A percentile compares a stretch with the other conserved stretches of the same genome.
Conservation (phyloP, 2,797 vertebrate genomes). For the Pteropus rufus region DNA sequence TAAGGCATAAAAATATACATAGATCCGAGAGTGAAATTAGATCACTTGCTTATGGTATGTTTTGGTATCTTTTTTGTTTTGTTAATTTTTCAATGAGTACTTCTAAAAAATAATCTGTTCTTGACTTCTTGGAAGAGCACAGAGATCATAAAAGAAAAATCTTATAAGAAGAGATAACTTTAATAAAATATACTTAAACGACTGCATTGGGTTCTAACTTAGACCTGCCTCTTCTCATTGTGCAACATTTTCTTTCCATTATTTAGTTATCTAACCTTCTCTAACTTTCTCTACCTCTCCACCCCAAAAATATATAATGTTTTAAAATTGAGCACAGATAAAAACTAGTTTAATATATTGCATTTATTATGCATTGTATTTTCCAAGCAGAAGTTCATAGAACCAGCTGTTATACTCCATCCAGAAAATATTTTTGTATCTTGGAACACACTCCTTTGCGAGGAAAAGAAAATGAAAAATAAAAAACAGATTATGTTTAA, state of each 20-base stretch:
- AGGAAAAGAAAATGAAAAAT: slow-evolving; percentile 16
- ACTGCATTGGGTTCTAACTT: background rate
- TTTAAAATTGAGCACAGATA: slow-evolving; percentile 15
- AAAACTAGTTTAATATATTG: background rate
- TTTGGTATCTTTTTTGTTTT: background rate
- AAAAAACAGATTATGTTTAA: background rate
- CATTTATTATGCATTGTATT: background rate
- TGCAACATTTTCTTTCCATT: background rate
- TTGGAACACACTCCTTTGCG: background rate
- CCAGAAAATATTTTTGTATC: background rate
- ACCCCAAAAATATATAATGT: background rate
- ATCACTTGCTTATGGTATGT: background rate
- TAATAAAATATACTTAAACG: background rate
- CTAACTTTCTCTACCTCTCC: background rate
- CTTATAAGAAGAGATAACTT: background rate
- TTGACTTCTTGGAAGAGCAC: background rate
- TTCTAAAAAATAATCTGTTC: background rate
- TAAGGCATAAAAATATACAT: too few species aligned
- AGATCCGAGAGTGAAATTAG: background rate
- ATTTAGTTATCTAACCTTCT: background rate
- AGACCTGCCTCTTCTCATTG: background rate
- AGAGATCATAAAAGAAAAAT: slow-evolving; percentile 12
- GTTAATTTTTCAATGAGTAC: background rate
- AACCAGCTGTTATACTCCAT: background rate
- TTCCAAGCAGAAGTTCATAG: slow-evolving; percentile 34